Base-by-base conservation (phyloP, 2,113 vertebrate genomes). In the Parus major region DNA sequence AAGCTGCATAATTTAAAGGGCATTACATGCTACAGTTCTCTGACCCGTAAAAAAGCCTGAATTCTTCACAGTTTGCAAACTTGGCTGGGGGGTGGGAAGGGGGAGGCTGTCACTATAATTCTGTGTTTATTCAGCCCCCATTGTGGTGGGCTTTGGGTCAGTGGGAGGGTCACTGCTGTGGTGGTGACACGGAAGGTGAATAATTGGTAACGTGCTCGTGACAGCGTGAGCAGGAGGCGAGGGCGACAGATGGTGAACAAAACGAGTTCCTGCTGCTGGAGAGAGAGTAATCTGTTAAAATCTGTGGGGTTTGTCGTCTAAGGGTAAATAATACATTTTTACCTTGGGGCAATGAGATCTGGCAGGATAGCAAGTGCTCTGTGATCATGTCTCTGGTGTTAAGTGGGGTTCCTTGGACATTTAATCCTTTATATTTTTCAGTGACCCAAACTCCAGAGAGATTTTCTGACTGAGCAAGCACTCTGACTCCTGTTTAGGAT, bases 21-120 rank as follows among this genome's bases (percentile, higher is more conserved):
- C 0, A 0, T 39, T 52, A 3, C 1, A 2, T 5, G 66, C 20
- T 52, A 39, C 70, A 28, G 7, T 1, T 11, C 2, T 0, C n/a
- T 29, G 77, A 56, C 55, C 11, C 19, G 8, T 33, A 3, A 66
- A 75, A 60, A 56, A 5, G 9, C 39, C 52, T 44, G 19, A 13
- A 5, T 10, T 20, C 49, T 56, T 49, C 53, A 42, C 70, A 53
- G 57, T 41, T 71, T 79, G 93, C 65, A 87, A 3, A 64, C 73
- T 27, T 3, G 8, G 6, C 66, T n/a, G 61, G 27, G 21, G 10
- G 9, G 14, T 35, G 53, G n/a, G 53, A 13, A 27, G 5, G 18
- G 10, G 10, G 31, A 17, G 23, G 24, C n/a, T 78, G 69, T 17
- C 39, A 13, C 56, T n/a, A 4, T 15, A 7, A 9, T 60, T 41